These are phyloP conservation scores for Acanthisitta chloris DNA, from an alignment of 2,113 vertebrate species.

Conservation along the genomic window DNA sequence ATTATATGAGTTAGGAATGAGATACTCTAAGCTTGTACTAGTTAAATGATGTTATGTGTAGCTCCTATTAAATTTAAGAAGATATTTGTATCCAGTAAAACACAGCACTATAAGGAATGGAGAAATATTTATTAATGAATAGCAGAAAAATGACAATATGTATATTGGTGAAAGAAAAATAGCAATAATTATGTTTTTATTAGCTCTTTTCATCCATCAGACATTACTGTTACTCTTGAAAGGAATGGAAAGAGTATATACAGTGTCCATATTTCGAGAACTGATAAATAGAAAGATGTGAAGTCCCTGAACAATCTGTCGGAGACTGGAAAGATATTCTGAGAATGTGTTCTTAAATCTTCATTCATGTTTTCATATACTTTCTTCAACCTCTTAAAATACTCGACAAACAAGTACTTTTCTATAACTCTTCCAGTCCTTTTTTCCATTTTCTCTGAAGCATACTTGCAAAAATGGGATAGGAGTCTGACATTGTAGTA, in stretches of 20 bases:
- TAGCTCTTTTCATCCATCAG: not conserved
- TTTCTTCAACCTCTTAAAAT: not conserved
- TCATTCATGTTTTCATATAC: not conserved
- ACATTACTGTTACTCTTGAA: not conserved
- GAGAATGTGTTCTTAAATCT: not conserved
- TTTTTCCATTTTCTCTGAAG: not conserved
- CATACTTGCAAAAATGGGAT: not conserved
- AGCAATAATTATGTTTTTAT: not conserved
- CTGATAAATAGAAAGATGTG: not conserved
- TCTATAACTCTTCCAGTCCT: not conserved
- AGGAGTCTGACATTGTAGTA: not conserved
- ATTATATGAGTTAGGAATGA: not conserved
- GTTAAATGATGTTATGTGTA: not conserved
- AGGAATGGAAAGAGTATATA: not conserved
- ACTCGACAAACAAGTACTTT: not conserved
- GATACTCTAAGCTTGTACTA: not conserved
- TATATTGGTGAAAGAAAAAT: not conserved
- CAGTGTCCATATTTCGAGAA: not conserved
- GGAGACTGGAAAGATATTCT: not conserved
- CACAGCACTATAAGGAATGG: not conserved
- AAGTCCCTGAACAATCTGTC: not conserved
- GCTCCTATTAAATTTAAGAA: not conserved
- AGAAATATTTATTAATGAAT: not conserved
- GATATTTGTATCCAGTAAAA: not conserved
- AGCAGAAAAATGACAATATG: not conserved